Percentiles rank a stretch among this genome's conserved stretches.
Evolutionary conservation across 2,113 vertebrate species (phyloP).

Genomic region (Baryphthengus martii): DNA sequence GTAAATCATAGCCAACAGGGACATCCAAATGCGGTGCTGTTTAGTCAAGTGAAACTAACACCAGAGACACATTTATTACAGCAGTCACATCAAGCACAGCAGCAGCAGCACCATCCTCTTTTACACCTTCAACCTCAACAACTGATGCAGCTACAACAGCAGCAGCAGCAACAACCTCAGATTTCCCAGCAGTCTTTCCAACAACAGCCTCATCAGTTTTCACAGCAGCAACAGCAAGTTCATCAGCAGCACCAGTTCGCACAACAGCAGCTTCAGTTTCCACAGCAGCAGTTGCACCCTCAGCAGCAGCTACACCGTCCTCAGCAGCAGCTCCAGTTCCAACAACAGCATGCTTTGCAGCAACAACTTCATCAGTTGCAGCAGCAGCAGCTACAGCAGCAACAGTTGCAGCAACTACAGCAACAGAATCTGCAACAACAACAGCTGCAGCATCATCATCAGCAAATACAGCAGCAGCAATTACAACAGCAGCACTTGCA

Average conservation of each 20-base stretch:
- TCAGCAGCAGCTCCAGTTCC: conserved; percentile 82
- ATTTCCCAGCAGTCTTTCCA: conserved; percentile 72
- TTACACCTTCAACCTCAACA: conserved; percentile 82
- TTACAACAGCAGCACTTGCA: conserved; percentile 80
- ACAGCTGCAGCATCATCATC: conserved; percentile 71
- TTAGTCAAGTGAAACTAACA: conserved; percentile 74
- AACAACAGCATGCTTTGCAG: conserved; percentile 77
- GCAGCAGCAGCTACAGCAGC: conserved; percentile 77
- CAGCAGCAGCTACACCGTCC: conserved; percentile 79
- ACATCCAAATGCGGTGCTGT: conserved; percentile 77
- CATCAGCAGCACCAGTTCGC: conserved; percentile 71
- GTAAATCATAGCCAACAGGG: conserved; percentile 82
- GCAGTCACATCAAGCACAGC: conserved; percentile 77
- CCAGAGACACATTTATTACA: conserved; percentile 82
- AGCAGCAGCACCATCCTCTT: conserved; percentile 73
- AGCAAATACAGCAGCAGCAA: conserved; percentile 74
- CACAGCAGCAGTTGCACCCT: conserved; percentile 76
- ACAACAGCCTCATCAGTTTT: conserved; percentile 73
- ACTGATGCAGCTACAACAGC: conserved; percentile 75
- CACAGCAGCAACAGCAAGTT: conserved; percentile 63
- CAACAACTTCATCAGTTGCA: conserved; percentile 79
- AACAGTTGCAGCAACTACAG: conserved; percentile 73
- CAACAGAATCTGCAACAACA: conserved; percentile 80
- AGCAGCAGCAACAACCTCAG: conserved; percentile 75
- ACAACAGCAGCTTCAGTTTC: conserved; percentile 77